Base-by-base conservation (phyloP, 1,140 invertebrate species). In the Dinoponera quadriceps region DNA sequence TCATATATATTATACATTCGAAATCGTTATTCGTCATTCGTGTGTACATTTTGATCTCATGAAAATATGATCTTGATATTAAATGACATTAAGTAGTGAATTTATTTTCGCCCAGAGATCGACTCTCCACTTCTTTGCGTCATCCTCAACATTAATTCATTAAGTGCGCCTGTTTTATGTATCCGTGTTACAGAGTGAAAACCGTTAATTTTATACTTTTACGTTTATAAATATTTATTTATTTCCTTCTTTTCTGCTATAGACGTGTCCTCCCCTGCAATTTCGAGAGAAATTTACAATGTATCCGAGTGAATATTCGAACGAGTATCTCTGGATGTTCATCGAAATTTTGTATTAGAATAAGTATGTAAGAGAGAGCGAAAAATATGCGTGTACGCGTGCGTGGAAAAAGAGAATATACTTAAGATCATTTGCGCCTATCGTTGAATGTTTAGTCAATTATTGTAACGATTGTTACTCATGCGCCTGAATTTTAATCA, bases 391-490 rank as follows among this genome's bases (percentile, higher is more conserved):
- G 13, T 38, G 33, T 48, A 20, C 20, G 25, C 22, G n/a, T 66
- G 3, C 22, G 3, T 27, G 33, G 27, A 65, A 33, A 25, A 20
- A 65, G 20, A 33, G 33, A 18, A 38, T 11, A 63, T 65, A 51
- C n/a, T 38, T 54, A 77, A 66, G 16, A 66, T 54, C n/a, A 27
- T 75, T 75, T 65, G 74, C 55, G 33, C 74, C 48, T 77, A 75
- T 14, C 65, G 62, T 77, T 55, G 60, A 25, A 38, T 77, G 62
- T 77, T 77, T 77, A 77, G 62, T 54, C 55, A 62, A 83, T 73
- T 78, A 59, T 78, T 9, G 38, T 77, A 77, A 69, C 69, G 29
- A 83, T 22, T 83, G 60, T 68, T 80, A 69, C 16, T 62, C 38
- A 54, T 65, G 22, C 25, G 25, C 16, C 48, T 80, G 48, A 54